Evolutionary conservation across 2,113 vertebrate species (phyloP).

Genomic region (Centropus bengalensis): DNA sequence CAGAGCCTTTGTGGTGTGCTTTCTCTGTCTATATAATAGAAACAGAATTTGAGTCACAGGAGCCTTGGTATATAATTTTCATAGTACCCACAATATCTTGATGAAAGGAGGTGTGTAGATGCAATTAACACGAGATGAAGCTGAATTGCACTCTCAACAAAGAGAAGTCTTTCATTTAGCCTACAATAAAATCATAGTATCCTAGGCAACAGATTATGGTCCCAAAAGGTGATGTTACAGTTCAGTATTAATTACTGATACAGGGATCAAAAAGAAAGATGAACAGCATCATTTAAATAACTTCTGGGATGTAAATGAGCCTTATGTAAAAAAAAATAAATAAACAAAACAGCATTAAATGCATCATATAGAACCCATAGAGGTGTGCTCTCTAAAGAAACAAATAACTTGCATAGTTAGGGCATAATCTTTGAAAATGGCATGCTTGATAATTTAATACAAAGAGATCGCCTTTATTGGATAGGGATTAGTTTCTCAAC

Average conservation of each 20-base stretch:
- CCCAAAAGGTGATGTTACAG: constrained; percentile 6
- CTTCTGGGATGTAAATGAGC: background rate
- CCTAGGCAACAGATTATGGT: constrained; percentile 20
- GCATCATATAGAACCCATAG: background rate
- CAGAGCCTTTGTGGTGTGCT: background rate
- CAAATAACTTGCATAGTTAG: background rate
- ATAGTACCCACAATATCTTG: background rate
- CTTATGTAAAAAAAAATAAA: background rate
- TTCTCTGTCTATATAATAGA: fast-evolving
- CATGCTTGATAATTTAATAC: background rate
- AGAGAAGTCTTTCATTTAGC: constrained; percentile 10
- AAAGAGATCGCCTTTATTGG: background rate
- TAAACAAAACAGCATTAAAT: background rate
- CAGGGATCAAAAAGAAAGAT: background rate
- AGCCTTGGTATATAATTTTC: background rate
- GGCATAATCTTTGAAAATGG: background rate
- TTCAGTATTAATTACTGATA: background rate
- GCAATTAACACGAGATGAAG: constrained; percentile 18
- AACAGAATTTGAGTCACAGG: background rate
- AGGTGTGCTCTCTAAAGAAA: background rate
- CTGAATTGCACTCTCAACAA: constrained; percentile 3
- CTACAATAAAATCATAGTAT: constrained; percentile 15
- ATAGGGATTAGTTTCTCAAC: background rate
- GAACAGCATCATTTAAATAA: background rate
- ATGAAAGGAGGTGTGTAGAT: constrained; percentile 8